Percentiles rank a stretch among this genome's conserved stretches.
Evolutionary conservation across 2,113 vertebrate species (phyloP).

Genomic region (Montifringilla adamsi): DNA sequence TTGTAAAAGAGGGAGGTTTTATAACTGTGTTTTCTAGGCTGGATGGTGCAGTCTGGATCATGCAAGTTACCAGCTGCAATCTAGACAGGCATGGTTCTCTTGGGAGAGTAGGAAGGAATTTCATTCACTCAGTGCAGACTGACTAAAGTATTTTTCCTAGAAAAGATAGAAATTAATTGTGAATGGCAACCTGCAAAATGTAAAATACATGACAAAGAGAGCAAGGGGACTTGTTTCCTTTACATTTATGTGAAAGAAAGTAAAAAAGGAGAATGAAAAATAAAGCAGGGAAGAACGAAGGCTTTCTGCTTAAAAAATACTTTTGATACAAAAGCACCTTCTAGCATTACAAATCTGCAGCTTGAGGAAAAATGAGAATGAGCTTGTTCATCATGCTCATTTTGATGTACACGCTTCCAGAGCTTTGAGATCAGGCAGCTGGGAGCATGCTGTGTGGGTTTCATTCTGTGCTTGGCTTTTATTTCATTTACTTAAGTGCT

Average conservation of each 20-base stretch:
- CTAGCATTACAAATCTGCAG: not conserved
- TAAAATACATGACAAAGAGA: not conserved
- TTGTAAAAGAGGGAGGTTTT: not conserved
- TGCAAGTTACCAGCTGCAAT: not conserved
- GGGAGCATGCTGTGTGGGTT: not conserved
- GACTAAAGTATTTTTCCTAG: not conserved
- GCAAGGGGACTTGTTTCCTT: not conserved
- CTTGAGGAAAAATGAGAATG: not conserved
- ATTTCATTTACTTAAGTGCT: slow-evolving; percentile 48
- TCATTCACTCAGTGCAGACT: not conserved
- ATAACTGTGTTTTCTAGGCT: not conserved
- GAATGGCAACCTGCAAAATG: not conserved
- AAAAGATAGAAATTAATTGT: not conserved
- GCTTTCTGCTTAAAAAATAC: not conserved
- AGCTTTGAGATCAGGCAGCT: slow-evolving; percentile 27
- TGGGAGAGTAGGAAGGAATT: not conserved
- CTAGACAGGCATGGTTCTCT: not conserved
- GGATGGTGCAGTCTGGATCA: not conserved
- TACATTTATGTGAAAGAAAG: not conserved
- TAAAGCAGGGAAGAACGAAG: not conserved
- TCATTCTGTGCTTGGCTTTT: not conserved
- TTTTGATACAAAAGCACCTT: not conserved
- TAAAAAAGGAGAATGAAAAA: not conserved
- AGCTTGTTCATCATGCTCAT: not conserved
- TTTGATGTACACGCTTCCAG: not conserved